Base-by-base conservation (phyloP, 1,140 invertebrate species). In the Pomacea maculata region DNA sequence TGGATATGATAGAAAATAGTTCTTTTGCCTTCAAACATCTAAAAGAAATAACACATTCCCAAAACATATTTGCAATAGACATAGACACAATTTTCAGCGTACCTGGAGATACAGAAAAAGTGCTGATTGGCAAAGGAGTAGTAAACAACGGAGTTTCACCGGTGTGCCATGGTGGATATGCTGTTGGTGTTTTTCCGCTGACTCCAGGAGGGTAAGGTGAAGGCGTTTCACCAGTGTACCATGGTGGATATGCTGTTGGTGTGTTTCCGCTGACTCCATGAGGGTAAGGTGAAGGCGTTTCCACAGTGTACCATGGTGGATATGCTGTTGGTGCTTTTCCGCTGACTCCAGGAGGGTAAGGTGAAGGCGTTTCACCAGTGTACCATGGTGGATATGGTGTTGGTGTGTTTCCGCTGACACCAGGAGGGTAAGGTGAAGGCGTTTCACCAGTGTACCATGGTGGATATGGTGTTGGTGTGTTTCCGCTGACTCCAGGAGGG, bases 161-260 rank as follows among this genome's bases (percentile, higher is more conserved):
- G 34, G 34, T 15, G 21, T 45, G 21, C 70, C 73, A 17, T 19
- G 55, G 29, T 78, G 78, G 80, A 55, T 75, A 70, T 15, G 75
- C 61, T 4, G 75, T 34, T n/a, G 80, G 77, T 54, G 68, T 65
- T 5, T 72, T 74, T 12, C 70, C 80, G 52, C 29, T 57, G 57
- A 68, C 75, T 34, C 70, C 57, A 5, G 74, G 75, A 54, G 75
- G 80, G 14, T 63, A 61, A 10, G 64, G 61, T 45, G 81, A 83
- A 19, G 81, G 82, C 4, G 79, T 82, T 57, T 75, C 74, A 63
- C 80, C 78, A 21, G 67, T 72, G 75, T 74, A 80, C 19, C 34
- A 34, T 63, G 68, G 82, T 74, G 79, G 82, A n/a, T 75, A 71
- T 15, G 45, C 29, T 55, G 73, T 80, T 17, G 68, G 79, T 14